Conservation (phyloP, 2,888 invertebrate genomes). For the Lysandra coridon region DNA sequence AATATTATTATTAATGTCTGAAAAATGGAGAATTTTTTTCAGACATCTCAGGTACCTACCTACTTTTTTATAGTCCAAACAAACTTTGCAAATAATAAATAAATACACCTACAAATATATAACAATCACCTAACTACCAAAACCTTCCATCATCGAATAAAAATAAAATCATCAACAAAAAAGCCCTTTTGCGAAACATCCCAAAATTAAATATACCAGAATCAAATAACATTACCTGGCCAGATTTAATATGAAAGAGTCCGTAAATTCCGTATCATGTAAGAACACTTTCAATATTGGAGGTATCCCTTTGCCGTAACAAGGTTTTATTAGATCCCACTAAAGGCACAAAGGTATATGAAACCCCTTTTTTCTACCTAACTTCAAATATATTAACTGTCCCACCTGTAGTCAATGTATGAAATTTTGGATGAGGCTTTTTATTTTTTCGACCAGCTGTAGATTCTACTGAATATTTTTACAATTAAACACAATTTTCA, state of each 20-base stretch:
- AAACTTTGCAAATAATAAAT: neutral
- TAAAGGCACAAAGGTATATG: slow-evolving; percentile 80
- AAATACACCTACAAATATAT: neutral
- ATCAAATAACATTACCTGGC: slow-evolving; percentile 57
- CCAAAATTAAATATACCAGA: slow-evolving; percentile 46
- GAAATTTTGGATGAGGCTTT: neutral
- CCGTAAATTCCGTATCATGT: slow-evolving; percentile 80
- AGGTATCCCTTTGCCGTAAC: slow-evolving; percentile 81
- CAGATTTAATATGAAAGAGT: slow-evolving; percentile 77
- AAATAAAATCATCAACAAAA: neutral
- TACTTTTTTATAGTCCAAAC: too few relatives aligned
- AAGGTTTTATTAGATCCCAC: slow-evolving; percentile 81
- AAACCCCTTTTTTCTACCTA: slow-evolving; percentile 78
- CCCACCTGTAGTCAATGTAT: slow-evolving; percentile 49
- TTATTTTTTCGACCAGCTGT: neutral
- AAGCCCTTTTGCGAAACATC: neutral
- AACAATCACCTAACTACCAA: neutral
- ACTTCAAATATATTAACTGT: slow-evolving; percentile 81
- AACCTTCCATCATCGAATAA: neutral
- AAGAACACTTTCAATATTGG: slow-evolving; percentile 80
- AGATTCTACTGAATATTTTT: too few relatives aligned
- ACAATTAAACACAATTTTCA: too few relatives aligned
- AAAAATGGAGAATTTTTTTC: too few relatives aligned
- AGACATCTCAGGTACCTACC: too few relatives aligned
- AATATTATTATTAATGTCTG: too few relatives aligned